Conservation (phyloP, 2,888 invertebrate species). For the Sturmia bella region DNA sequence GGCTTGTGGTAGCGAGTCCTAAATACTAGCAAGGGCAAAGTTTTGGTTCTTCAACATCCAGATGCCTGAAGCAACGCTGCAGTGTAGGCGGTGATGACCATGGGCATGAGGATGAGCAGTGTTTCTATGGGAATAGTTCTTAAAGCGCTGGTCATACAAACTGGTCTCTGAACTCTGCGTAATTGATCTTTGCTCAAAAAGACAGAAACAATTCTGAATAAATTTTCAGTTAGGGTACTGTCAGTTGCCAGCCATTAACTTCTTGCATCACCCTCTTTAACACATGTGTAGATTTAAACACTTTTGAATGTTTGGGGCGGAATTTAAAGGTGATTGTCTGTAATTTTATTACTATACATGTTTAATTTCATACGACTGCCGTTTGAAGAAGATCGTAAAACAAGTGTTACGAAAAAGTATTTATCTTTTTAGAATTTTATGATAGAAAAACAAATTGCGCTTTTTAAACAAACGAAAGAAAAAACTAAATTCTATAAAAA, state of each 20-base stretch:
- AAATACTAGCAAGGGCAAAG: too few species aligned
- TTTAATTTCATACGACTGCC: conserved; percentile 18
- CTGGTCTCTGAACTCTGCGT: too few species aligned
- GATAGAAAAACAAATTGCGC: conserved; percentile 5
- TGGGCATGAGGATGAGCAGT: too few species aligned
- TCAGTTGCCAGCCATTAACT: background rate
- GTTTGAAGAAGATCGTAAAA: conserved; percentile 32
- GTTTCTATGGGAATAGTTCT: too few species aligned
- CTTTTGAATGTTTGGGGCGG: conserved; percentile 73
- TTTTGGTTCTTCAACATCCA: too few species aligned
- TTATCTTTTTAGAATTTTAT: conserved; percentile 46
- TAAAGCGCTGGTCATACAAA: too few species aligned
- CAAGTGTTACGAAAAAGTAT: conserved; percentile 42
- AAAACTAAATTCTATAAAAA: conserved; percentile 29
- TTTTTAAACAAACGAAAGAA: background rate
- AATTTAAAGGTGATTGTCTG: conserved; percentile 57
- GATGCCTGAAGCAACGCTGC: too few species aligned
- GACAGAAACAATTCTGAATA: too few species aligned
- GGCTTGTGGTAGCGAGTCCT: too few species aligned
- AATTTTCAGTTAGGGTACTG: background rate
- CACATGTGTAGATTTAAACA: conserved; percentile 67
- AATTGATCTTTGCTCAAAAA: too few species aligned
- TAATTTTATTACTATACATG: conserved; percentile 32
- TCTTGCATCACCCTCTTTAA: background rate
- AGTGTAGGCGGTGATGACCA: too few species aligned